Evolutionary conservation across 2,113 vertebrate genomes (phyloP), one percentile per base, ranked within the genome.

Genomic region (Corapipo altera): DNA sequence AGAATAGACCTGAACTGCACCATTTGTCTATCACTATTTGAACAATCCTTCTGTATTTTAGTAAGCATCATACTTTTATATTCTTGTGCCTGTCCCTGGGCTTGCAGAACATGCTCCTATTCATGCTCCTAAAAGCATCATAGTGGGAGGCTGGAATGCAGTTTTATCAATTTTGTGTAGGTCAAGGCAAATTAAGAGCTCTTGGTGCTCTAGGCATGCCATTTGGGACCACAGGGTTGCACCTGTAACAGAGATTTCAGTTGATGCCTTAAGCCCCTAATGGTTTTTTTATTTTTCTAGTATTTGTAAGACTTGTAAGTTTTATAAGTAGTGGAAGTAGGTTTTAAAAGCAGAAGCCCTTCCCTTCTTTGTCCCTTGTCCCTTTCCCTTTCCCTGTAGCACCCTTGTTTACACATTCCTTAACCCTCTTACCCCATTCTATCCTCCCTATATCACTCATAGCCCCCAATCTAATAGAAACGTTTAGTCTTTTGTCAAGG

Each of bases 31-130:
- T 57, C 15, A 24, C 17, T 91, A 24, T 24, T 79, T 2, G 1
- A 69, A 57, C 13, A 39, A 20, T 46, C 30, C 32, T 88, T 81
- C 35, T 80, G 33, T 26, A 8, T 82, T 88, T 85, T 44, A 69
- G 21, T 65, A 65, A 43, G 21, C 30, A 15, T 57, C 8, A 9
- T 12, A 6, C 8, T 57, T 95, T 5, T 3, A 5, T 73, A 19
- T 59, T 85, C 26, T 48, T 2, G 0, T 65, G 39, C 5, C 7
- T 13, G 4, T 55, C 21, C 0, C 3, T n/a, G 35, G 17, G 4
- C 5, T 1, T n/a, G 37, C n/a, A 52, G 48, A 14, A n/a, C 1
- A 0, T 43, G 16, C 4, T 16, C 7, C n/a, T 76, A 3, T 44
- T 81, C 1, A 1, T 64, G 16, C 27, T 86, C 49, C 78, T 82